Conservation (phyloP, 2,113 vertebrate species). For the Dolichotis patagonum region DNA sequence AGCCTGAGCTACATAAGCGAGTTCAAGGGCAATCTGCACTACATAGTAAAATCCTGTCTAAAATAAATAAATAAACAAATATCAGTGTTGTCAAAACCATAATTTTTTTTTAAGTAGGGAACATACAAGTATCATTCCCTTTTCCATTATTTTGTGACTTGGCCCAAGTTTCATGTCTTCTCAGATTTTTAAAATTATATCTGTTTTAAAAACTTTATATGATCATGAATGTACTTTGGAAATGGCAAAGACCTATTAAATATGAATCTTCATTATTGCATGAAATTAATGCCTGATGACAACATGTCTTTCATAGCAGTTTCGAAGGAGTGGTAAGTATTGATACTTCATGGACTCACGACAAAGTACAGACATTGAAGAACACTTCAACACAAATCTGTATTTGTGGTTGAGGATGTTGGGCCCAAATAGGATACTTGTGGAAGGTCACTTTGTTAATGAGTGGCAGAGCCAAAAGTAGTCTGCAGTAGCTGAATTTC, state of each 20-base stretch:
- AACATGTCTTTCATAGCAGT: neutral
- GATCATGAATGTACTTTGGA: constrained; percentile 7
- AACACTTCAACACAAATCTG: neutral
- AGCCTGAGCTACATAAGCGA: too few relatives aligned
- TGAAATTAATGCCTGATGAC: neutral
- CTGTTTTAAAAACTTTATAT: neutral
- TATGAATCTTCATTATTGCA: neutral
- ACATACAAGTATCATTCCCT: neutral
- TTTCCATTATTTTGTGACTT: neutral
- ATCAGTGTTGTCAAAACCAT: constrained; percentile 5
- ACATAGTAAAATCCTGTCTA: neutral
- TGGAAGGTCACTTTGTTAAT: constrained; percentile 43
- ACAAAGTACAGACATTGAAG: neutral
- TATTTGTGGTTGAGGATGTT: constrained; percentile 19
- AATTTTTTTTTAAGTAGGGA: neutral
- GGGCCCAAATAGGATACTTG: neutral
- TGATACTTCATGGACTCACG: neutral
- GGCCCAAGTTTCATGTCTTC: neutral
- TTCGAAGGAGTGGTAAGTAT: neutral
- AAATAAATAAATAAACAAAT: neutral
- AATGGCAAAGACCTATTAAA: neutral
- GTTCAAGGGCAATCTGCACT: neutral
- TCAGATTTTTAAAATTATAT: neutral
- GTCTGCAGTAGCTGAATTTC: neutral
- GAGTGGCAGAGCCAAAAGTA: constrained; percentile 11